Percentiles rank a stretch among this genome's conserved stretches.
phyloP scores from a whole-genome alignment of 2,113 vertebrate species.

The Eonycteris spelaea region DNA sequence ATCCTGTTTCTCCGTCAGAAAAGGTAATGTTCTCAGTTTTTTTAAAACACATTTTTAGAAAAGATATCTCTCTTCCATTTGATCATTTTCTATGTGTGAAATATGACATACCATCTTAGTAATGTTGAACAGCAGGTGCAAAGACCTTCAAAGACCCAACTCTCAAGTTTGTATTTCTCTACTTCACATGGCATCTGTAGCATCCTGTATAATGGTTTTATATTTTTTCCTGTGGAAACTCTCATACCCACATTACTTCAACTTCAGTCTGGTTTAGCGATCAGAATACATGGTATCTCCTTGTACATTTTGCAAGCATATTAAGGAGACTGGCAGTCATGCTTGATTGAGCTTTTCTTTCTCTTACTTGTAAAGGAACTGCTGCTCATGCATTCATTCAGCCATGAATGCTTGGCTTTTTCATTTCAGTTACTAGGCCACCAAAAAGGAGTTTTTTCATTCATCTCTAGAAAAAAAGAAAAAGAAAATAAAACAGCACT shows the following conservation, averaged over 20 bases:
- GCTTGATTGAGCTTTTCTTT: constrained; percentile 58
- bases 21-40: not conserved
- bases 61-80: not conserved
- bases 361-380: constrained; percentile 46
- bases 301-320: constrained; percentile 34
- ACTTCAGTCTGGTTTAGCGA: constrained; percentile 29
- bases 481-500: constrained; percentile 15
- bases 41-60: constrained; percentile 9
- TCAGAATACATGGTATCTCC: constrained; percentile 32
- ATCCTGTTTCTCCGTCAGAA: not conserved
- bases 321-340: constrained; percentile 55
- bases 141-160: constrained; percentile 46
- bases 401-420: constrained; percentile 60
- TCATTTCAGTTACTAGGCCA: constrained; percentile 66
- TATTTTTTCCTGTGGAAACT: constrained; percentile 69
- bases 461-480: not conserved
- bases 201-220: constrained; percentile 61
- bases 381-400: constrained; percentile 47
- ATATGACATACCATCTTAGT: not conserved
- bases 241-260: constrained; percentile 16
- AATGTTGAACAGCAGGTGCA: constrained; percentile 53
- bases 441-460: constrained; percentile 18
- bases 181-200: constrained; percentile 29
- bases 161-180: not conserved
- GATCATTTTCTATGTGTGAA: constrained; percentile 18